Evolutionary conservation across 2,888 invertebrate genomes (phyloP), one percentile per base, ranked within the genome.

Genomic region (Drosophila nr. fundita): DNA sequence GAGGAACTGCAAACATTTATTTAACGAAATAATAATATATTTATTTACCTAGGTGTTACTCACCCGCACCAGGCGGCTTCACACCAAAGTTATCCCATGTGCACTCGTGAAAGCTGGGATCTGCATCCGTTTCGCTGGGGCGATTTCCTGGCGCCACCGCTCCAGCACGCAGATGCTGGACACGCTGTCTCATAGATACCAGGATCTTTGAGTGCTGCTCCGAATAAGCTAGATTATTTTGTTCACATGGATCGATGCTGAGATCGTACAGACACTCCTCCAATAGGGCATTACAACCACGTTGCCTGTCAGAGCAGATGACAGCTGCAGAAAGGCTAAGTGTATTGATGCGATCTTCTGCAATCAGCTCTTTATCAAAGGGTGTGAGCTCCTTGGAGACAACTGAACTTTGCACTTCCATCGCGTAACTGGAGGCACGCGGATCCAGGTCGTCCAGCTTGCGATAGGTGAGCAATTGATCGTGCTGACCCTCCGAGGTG

Each of bases 91-190:
- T 94, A 2, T 93, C 93, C 95, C 95, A 95, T 0, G 94, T 94
- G 59, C 94, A 93, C 60, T 94, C 94, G 93, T 94, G 95, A 15
- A 92, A 79, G 0, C 82, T 80, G 0, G 95, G 95, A 91, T 95
- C 93, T 1, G 94, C 94, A 2, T 91, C 91, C 0, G 92, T 91
- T 75, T 94, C 94, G 1, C 93, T 92, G 1, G 93, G 78, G 69
- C 94, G 94, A 63, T 92, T 92, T 2, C 66, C 81, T 0, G 94
- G 92, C 1, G 92, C 89, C 24, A 94, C 60, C 1, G 94, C 93
- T 1, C 93, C 93, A 49, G 91, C 80, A n/a, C 93, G 91, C 65
- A 94, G 92, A 21, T 93, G 91, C 10, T 91, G 69, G 0, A 95
- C 80, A 0, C 93, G 91, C 36, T 92, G 87, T 75, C 94, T 93